These are phyloP conservation scores for Polypterus bichir DNA, from an alignment of 2,113 vertebrate species.

Conservation along the genomic window DNA sequence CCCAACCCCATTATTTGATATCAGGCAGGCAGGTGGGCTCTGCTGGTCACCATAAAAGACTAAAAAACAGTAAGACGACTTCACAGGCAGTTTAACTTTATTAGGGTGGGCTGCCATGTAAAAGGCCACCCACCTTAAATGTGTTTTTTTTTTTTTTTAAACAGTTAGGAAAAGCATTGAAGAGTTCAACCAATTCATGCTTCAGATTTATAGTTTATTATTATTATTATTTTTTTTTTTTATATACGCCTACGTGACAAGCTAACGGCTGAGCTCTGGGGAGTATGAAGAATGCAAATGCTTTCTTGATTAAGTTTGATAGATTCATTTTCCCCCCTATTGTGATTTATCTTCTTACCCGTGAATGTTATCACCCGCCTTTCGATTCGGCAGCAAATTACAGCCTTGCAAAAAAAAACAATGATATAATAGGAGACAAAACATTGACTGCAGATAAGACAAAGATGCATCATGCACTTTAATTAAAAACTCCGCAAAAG, in stretches of 20 bases:
- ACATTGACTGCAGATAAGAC: slow-evolving; percentile 10
- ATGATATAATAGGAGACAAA: slow-evolving; percentile 4
- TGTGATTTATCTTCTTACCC: slow-evolving; percentile 9
- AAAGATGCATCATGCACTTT: slow-evolving; percentile 11
- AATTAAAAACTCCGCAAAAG: slow-evolving; percentile 23
- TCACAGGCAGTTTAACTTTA: too few relatives aligned
- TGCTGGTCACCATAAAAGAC: too few relatives aligned
- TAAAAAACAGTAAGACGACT: too few relatives aligned
- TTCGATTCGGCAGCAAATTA: slow-evolving; percentile 17
- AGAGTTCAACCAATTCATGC: too few relatives aligned
- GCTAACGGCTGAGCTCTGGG: neutral
- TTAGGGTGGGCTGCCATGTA: too few relatives aligned
- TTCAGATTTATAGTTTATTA: too few relatives aligned
- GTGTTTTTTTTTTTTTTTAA: too few relatives aligned
- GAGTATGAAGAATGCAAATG: slow-evolving; percentile 2
- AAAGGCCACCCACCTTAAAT: too few relatives aligned
- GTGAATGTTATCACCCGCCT: slow-evolving; percentile 14
- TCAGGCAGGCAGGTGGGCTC: too few relatives aligned
- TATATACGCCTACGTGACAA: neutral
- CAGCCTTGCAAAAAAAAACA: slow-evolving; percentile 3
- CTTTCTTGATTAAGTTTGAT: neutral
- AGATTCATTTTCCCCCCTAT: neutral
- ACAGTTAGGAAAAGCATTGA: too few relatives aligned
- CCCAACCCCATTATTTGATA: too few relatives aligned
- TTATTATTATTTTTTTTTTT: too few relatives aligned